Evolutionary conservation across 2,797 vertebrate species (phyloP), one percentile per base, ranked within the genome.

Genomic region (Leuciscus waleckii): DNA sequence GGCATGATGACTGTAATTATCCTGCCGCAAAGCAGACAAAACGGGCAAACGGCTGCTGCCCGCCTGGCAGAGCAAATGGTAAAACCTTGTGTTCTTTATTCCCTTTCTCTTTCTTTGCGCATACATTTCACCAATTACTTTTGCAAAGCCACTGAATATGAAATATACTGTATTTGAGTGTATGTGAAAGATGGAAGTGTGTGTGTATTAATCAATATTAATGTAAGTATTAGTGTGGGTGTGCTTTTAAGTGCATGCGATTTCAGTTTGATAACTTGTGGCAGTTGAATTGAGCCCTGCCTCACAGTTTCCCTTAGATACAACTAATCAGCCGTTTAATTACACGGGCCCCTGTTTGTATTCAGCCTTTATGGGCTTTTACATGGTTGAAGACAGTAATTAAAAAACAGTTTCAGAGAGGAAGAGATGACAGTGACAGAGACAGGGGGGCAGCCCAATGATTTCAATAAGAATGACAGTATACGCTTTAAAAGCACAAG

Each of bases 1-100:
- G 39, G 78, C 77, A 78, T 84, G 87, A 90, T 90, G 86, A 89
- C 87, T 86, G 89, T 89, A 90, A 90, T 90, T 90, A 89, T 85
- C 86, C 79, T 74, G 81, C 80, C 73, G 73, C 68, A 84, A 83
- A 63, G 68, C 75, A 86, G 79, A 85, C 63, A 46, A 86, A 85
- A 58, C 13, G 68, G 69, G 49, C 29, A 56, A 88, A 79, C 41
- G 67, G 74, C 43, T 73, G 63, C 75, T 78, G 71, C 81, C 79
- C 11, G 67, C 77, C 84, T 85, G 51, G 32, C 81, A 49, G 71
- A 19, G 41, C n/a, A 85, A 75, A 77, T 70, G 43, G 19, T 63
- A 76, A 84, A 74, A 32, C 58, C 5, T 46, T 29, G 19, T 67
- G 13, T 73, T 51, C 10, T 32, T 39, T 49, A 2, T 23, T 29